These are phyloP conservation scores for Octomys mimax DNA, from an alignment of 2,797 vertebrate genomes.

Conservation along the genomic window DNA sequence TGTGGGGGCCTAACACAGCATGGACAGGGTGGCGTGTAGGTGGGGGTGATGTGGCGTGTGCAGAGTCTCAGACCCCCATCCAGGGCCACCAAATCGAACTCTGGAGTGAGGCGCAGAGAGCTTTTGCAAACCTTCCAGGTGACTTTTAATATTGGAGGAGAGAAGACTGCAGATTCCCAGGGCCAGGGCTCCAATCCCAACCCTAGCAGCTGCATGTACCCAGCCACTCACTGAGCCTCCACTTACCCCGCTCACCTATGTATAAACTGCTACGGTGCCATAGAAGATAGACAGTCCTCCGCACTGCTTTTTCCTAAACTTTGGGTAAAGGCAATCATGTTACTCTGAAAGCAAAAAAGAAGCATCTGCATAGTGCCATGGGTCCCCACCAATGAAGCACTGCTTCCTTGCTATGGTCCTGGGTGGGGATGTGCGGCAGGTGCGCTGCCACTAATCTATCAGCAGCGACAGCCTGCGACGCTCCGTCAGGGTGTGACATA, in stretches of 20 bases:
- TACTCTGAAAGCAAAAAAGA: not conserved
- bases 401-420: constrained; percentile 70
- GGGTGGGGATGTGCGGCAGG: constrained; percentile 80
- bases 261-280: not conserved
- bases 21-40: too few relatives aligned
- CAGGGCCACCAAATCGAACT: not conserved
- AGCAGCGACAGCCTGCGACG: constrained; percentile 81
- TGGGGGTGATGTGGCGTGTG: not conserved
- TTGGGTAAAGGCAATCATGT: not conserved
- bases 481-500: constrained; percentile 85
- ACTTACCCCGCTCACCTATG: not conserved
- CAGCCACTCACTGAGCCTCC: not conserved
- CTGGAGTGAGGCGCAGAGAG: not conserved
- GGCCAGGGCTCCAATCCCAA: not conserved
- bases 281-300: not conserved
- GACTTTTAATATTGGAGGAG: not conserved
- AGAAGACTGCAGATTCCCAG: accelerated
- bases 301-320: not conserved
- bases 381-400: not conserved
- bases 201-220: not conserved
- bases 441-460: constrained; percentile 86
- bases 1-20: not conserved
- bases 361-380: accelerated
- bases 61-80: not conserved
- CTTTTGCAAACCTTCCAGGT: not conserved